These are phyloP conservation scores for Pangasius macronema DNA, from an alignment of 2,797 vertebrate species.

Conservation along the genomic window DNA sequence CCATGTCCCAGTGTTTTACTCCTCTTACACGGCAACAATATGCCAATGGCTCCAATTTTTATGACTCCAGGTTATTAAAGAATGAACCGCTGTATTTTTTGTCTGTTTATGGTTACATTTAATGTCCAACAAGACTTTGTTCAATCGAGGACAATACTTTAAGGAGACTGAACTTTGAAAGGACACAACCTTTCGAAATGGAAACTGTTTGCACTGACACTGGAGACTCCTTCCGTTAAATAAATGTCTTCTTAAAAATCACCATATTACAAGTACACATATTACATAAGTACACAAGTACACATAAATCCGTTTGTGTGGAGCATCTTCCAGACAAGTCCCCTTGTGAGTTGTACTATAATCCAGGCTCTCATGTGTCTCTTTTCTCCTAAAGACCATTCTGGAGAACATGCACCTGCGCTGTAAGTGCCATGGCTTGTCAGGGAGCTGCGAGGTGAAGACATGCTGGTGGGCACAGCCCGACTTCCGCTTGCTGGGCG, in stretches of 20 bases:
- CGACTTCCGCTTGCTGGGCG: slow-evolving; percentile 91
- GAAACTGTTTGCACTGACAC: no score
- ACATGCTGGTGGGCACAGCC: slow-evolving; percentile 99
- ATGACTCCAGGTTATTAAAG: not conserved
- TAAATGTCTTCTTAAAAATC: not conserved
- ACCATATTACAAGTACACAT: not conserved
- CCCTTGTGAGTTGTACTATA: not conserved
- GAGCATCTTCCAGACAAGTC: not conserved
- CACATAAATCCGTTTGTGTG: not conserved
- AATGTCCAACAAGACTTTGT: no score
- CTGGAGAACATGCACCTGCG: slow-evolving; percentile 98
- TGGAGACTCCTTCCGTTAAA: not conserved
- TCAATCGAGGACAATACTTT: no score
- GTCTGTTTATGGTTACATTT: not conserved
- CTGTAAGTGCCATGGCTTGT: slow-evolving; percentile 96
- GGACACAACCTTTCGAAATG: no score
- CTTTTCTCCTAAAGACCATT: slow-evolving; percentile 80
- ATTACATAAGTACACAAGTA: not conserved
- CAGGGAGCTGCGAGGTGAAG: slow-evolving; percentile 97
- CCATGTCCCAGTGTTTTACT: not conserved
- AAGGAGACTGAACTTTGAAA: no score
- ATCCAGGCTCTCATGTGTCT: not conserved
- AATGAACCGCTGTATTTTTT: not conserved
- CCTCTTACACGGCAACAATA: not conserved
- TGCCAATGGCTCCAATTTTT: not conserved